Evolutionary conservation across 1,140 invertebrate species (phyloP).

Genomic region (Drosophila kanapiae): DNA sequence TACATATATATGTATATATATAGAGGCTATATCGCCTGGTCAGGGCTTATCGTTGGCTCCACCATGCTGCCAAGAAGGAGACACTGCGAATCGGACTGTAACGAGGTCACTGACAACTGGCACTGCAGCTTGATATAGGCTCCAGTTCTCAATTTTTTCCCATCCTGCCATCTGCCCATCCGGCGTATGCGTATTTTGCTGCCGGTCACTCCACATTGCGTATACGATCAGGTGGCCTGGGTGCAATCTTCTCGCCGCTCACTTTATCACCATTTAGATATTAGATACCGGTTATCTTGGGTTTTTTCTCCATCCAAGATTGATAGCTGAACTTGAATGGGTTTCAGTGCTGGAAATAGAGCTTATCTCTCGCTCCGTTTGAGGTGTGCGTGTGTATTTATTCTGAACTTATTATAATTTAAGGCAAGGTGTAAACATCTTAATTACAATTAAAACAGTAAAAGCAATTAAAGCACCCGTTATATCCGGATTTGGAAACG

Average conservation of each 20-base stretch:
- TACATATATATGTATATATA: not conserved
- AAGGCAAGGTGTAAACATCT: not conserved
- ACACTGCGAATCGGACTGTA: slow-evolving; percentile 23
- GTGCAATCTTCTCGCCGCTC: not conserved
- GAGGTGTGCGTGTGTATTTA: too few species aligned
- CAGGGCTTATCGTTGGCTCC: slow-evolving; percentile 21
- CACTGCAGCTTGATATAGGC: slow-evolving; percentile 10
- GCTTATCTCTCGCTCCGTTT: not conserved
- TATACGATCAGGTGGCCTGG: slow-evolving; percentile 49
- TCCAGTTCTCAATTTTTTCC: not conserved
- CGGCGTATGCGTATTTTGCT: slow-evolving; percentile 52
- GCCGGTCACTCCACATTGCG: slow-evolving; percentile 22
- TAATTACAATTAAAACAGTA: not conserved
- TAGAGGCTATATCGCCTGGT: slow-evolving; percentile 19
- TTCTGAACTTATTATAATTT: not conserved
- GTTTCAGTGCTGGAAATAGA: not conserved
- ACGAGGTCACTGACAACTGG: slow-evolving; percentile 54
- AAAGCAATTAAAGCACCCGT: not conserved
- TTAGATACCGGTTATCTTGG: slow-evolving; percentile 21
- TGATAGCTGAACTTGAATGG: slow-evolving; percentile 25
- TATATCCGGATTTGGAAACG: not conserved
- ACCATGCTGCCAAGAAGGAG: slow-evolving; percentile 12
- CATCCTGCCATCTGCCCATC: slow-evolving; percentile 15
- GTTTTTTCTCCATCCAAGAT: slow-evolving; percentile 12
- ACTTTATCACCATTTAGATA: not conserved